Conservation (phyloP, 2,113 vertebrate species). For the Planiliza haematocheilus region DNA sequence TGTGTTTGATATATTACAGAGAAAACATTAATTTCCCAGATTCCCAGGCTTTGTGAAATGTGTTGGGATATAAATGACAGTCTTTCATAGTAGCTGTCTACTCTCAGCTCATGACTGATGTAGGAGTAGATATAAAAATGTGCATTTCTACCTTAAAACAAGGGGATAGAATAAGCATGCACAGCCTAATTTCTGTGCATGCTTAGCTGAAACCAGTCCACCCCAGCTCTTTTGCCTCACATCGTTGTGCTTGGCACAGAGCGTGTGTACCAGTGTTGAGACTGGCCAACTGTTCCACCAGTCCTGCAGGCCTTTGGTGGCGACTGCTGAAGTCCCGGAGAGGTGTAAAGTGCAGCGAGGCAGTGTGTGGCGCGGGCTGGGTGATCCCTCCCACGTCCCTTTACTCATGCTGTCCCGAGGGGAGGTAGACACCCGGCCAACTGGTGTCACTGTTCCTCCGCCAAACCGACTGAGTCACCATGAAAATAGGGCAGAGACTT, state of each 20-base stretch:
- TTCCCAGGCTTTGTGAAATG: background rate
- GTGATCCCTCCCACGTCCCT: slow-evolving; percentile 76
- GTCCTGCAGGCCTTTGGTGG: slow-evolving; percentile 47
- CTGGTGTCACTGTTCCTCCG: slow-evolving; percentile 63
- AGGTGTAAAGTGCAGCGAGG: slow-evolving; percentile 74
- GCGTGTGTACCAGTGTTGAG: slow-evolving; percentile 44
- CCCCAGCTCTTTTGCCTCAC: slow-evolving; percentile 12
- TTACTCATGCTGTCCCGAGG: slow-evolving; percentile 70
- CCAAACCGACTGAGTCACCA: slow-evolving; percentile 61
- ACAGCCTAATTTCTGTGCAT: background rate
- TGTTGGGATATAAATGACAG: no score
- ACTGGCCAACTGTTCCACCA: slow-evolving; percentile 65
- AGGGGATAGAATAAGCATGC: no score
- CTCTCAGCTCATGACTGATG: no score
- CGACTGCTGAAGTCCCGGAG: slow-evolving; percentile 58
- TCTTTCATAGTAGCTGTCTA: no score
- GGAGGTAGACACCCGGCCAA: slow-evolving; percentile 72
- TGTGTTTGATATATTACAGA: background rate
- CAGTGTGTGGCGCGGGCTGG: slow-evolving; percentile 52
- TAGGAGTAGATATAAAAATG: no score
- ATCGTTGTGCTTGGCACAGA: slow-evolving; percentile 45
- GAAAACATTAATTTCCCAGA: background rate
- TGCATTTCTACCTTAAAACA: no score
- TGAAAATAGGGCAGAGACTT: slow-evolving; percentile 35
- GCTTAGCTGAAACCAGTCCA: slow-evolving; percentile 4